These are phyloP conservation scores for Rhegmatorhina hoffmannsi DNA, from an alignment of 2,113 vertebrate genomes.

Conservation along the genomic window DNA sequence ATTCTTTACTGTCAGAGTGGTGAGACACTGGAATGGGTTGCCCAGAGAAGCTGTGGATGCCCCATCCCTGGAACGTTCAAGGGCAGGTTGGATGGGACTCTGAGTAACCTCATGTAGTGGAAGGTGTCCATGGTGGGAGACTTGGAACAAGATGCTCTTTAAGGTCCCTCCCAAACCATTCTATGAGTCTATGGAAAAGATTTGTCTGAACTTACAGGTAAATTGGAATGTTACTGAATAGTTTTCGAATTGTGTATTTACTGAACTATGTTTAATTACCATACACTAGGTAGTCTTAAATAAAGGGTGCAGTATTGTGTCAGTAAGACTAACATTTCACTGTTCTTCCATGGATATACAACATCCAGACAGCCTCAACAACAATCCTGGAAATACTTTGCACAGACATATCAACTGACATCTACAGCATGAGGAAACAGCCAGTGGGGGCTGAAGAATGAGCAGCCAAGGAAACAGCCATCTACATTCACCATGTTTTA, in stretches of 20 bases:
- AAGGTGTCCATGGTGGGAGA: background rate
- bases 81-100: background rate
- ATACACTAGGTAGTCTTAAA: background rate
- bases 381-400: background rate
- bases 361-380: background rate
- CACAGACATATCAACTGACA: background rate
- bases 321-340: background rate
- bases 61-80: background rate
- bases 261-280: background rate
- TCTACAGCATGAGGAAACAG: accelerated
- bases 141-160: background rate
- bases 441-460: accelerated
- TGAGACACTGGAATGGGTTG: background rate
- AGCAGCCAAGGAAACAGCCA: accelerated
- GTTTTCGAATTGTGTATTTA: background rate
- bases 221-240: background rate
- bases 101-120: background rate
- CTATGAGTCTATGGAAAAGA: background rate
- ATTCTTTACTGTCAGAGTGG: background rate
- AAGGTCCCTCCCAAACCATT: background rate
- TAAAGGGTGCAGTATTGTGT: background rate
- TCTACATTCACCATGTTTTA: background rate
- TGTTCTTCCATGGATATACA: background rate
- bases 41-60: background rate
- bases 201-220: background rate